Base-by-base conservation (phyloP, 2,888 invertebrate genomes). In the Zelleria hepariella region DNA sequence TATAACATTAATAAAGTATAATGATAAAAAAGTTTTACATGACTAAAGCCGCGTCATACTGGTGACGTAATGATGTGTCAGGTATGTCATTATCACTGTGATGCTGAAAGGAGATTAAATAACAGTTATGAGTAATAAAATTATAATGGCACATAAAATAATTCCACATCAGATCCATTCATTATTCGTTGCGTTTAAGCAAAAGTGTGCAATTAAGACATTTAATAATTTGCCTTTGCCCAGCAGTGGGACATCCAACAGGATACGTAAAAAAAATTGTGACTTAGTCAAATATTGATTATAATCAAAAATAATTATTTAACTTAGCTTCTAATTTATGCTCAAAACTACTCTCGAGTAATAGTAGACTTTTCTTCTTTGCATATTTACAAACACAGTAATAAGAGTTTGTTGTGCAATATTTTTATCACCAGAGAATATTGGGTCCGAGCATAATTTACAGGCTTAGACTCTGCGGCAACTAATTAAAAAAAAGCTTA, bases 71-170 rank as follows among this genome's bases (percentile, higher is more conserved):
- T 74, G 82, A 61, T 82, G 84, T 68, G 80, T 74, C 82, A 87
- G 78, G 86, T 78, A 86, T 75, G 81, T 80, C 72, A 87, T 73
- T 67, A 82, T 71, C 79, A 86, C 68, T 75, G 83, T 78, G 67
- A 81, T 72, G 73, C 87, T 87, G 87, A 82, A 87, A 87, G 69
- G 67, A 73, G 58, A 59, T 55, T n/a, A n/a, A n/a, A n/a, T n/a
- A n/a, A 59, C 47, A 51, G 58, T 42, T 53, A 58, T 21, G 10
- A 54, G 18, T 23, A 58, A 61, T 32, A 53, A 20, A 32, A 53
- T 55, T 57, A 58, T 51, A 60, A 63, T 61, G 61, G 61, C 61
- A 61, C 61, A 24, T 57, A 26, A 2, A 10, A 20, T 42, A 57
- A 47, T 57, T 32, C 32, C 54, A 42, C 10, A 7, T 57, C 18